Evolutionary conservation across 1,140 invertebrate species (phyloP).

Genomic region (Drosophila serrata): DNA sequence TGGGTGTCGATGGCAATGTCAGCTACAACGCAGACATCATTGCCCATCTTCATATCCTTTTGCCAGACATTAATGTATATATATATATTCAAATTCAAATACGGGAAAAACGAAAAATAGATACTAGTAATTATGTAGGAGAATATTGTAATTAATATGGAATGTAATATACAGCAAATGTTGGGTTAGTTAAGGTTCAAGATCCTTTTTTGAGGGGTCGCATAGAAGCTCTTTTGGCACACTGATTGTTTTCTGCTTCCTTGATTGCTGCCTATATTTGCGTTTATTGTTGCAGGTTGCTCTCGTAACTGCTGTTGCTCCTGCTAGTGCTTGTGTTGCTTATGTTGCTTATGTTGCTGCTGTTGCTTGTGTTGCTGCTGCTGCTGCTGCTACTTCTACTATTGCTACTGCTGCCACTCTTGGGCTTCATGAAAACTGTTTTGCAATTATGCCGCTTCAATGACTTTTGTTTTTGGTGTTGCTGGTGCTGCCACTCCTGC

Average conservation of each 20-base stretch:
- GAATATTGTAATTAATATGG: neutral
- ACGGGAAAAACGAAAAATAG: too few species aligned
- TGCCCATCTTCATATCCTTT: neutral
- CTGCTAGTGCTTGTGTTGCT: neutral
- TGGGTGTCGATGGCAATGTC: slow-evolving; percentile 18
- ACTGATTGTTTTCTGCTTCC: slow-evolving; percentile 39
- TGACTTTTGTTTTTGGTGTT: slow-evolving; percentile 38
- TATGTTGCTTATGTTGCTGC: neutral
- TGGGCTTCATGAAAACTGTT: slow-evolving; percentile 63
- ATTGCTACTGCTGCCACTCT: neutral
- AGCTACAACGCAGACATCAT: neutral
- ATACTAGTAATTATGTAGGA: neutral
- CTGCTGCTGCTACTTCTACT: neutral
- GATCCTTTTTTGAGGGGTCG: neutral
- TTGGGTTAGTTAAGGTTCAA: neutral
- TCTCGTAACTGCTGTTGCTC: neutral
- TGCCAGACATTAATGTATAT: too few species aligned
- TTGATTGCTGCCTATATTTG: slow-evolving; percentile 14
- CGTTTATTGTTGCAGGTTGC: slow-evolving; percentile 30
- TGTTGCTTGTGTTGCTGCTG: neutral
- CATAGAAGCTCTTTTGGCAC: slow-evolving; percentile 5
- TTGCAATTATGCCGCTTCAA: slow-evolving; percentile 64
- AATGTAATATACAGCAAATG: neutral
- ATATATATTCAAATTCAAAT: neutral
- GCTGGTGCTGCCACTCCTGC: neutral